Conservation (phyloP, 1,140 invertebrate genomes). For the Drosophila repleta region DNA sequence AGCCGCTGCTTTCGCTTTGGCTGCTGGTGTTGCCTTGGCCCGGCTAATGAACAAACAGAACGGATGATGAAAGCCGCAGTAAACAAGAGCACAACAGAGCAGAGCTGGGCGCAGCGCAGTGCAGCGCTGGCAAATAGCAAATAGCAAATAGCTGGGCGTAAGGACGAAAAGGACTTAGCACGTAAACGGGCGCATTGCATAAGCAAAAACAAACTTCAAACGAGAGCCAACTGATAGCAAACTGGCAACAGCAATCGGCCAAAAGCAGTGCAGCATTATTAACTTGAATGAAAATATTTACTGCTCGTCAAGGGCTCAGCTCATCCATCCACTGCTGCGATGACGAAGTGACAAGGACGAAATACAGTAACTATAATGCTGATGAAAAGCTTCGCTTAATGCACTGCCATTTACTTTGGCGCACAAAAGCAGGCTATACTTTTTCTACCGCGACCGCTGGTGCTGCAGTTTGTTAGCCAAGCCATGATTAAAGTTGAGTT, state of each 20-base stretch:
- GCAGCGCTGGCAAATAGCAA: too few relatives aligned
- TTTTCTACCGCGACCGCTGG: background rate
- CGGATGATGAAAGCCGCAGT: conserved; percentile 79
- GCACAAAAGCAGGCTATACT: conserved; percentile 48
- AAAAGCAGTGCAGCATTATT: conserved; percentile 73
- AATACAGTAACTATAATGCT: conserved; percentile 50
- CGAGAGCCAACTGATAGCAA: conserved; percentile 24
- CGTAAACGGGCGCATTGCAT: conserved; percentile 67
- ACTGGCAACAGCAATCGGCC: conserved; percentile 32
- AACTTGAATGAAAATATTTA: conserved; percentile 83
- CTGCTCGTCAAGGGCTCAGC: conserved; percentile 69
- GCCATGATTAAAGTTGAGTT: conserved; percentile 77
- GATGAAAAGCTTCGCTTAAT: conserved; percentile 78
- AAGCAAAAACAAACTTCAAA: conserved; percentile 58
- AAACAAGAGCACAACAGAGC: conserved; percentile 55
- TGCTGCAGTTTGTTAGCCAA: conserved; percentile 56
- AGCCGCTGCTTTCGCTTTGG: conserved; percentile 32
- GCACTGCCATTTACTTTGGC: conserved; percentile 70
- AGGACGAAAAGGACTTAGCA: conserved; percentile 59
- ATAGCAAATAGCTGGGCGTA: conserved; percentile 62
- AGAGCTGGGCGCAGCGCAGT: conserved; percentile 41
- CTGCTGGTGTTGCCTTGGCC: conserved; percentile 46
- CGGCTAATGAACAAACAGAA: conserved; percentile 79
- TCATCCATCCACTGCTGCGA: conserved; percentile 56
- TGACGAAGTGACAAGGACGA: conserved; percentile 37